A percentile compares a stretch with the other conserved stretches of the same genome.
Conservation (phyloP, 2,113 vertebrate genomes). For the human (Homo sapiens) region DNA sequence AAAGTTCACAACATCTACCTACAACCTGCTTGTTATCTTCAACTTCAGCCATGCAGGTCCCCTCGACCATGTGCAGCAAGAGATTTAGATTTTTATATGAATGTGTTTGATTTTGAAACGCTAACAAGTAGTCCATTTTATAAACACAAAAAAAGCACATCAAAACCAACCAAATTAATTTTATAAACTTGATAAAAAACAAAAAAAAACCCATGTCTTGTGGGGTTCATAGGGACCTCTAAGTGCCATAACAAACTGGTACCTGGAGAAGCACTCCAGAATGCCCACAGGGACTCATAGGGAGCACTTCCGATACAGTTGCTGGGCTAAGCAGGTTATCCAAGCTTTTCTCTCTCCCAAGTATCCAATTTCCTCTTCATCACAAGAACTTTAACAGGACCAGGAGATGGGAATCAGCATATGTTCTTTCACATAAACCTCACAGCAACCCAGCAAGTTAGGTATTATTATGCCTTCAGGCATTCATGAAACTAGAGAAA, state of each 20-base stretch:
- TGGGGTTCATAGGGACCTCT: not conserved
- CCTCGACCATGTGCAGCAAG: too few species aligned
- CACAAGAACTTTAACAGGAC: not conserved
- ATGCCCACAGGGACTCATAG: rapidly evolving
- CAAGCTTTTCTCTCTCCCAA: not conserved
- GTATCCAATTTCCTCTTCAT: constrained; percentile 5
- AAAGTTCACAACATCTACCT: not conserved
- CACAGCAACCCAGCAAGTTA: constrained; percentile 18
- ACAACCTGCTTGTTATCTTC: not conserved
- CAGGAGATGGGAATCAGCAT: constrained; percentile 10
- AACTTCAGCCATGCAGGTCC: rapidly evolving
- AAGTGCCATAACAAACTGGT: not conserved
- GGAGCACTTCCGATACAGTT: not conserved
- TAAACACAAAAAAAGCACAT: not conserved
- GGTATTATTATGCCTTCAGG: constrained; percentile 40
- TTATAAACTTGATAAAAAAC: not conserved
- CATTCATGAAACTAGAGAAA: constrained; percentile 49
- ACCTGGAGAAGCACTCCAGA: not conserved
- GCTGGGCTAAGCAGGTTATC: not conserved
- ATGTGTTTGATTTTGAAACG: not conserved
- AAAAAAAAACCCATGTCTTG: not conserved
- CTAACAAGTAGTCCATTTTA: not conserved
- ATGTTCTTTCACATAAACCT: constrained; percentile 58
- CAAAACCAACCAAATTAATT: not conserved
- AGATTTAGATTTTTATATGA: not conserved